Base-by-base conservation (phyloP, 2,113 vertebrate species). In the Nibea coibor region DNA sequence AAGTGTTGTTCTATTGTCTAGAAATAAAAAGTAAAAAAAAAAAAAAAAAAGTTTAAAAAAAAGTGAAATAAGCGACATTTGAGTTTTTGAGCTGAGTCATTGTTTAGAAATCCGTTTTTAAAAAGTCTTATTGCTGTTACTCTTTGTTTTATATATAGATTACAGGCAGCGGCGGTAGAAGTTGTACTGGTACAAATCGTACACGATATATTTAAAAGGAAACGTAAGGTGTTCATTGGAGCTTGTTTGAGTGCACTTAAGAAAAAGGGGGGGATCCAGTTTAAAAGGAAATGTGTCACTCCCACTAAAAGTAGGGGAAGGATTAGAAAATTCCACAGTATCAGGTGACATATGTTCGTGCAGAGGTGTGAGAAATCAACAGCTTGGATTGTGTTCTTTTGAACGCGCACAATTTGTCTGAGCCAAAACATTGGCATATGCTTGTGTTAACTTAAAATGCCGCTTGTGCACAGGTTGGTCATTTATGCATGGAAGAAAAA, bases 311-410 rank as follows among this genome's bases (percentile, higher is more conserved):
- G 68, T 64, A 72, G 80, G 47, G 62, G 76, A 92, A 90, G 93
- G 93, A 96, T 95, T 95, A 95, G 87, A 91, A 81, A 93, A 95
- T 93, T 91, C 91, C 92, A 78, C 82, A 70, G 94, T 91, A 94
- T 94, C 93, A 87, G 88, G 93, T 95, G 90, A 91, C 94, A 85
- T 74, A 93, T 91, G 94, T 95, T 93, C 92, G 91, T 94, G 94
- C 89, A 85, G 85, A 90, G 75, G 77, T 93, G 90, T 93, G 93
- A 94, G 92, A 95, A 93, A 94, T 93, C 84, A 88, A 86, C 82
- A 75, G 84, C 90, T 91, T 82, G 82, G 82, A 91, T 88, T 66
- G 73, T 72, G 64, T 89, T 78, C 62, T 58, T 57, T 73, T 42
- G 81, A 84, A 72, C 7, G 16, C 75, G 78, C 79, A 75, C 72